phyloP scores from a whole-genome alignment of 2,113 vertebrate species.

The Edolisoma coerulescens region DNA sequence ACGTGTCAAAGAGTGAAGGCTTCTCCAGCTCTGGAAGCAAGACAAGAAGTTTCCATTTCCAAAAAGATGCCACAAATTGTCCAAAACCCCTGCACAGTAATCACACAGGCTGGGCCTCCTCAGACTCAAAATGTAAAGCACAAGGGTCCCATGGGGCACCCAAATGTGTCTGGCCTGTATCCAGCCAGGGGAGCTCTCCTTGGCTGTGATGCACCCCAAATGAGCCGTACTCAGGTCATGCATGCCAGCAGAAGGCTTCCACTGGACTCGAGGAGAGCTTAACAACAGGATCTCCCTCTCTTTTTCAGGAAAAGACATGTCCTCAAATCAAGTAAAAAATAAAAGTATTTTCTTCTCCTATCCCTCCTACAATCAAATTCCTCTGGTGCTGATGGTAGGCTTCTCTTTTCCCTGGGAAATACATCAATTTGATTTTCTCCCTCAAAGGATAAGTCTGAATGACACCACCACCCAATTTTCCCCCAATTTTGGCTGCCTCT shows the following conservation, averaged over 20 bases:
- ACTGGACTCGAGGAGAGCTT: not conserved
- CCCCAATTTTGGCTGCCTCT: not conserved
- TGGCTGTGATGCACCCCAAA: not conserved
- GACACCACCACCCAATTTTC: not conserved
- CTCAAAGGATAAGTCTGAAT: slow-evolving; percentile 10
- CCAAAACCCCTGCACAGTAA: not conserved
- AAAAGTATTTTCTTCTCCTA: not conserved
- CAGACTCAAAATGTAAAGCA: not conserved
- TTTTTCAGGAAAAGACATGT: not conserved
- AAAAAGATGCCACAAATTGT: not conserved
- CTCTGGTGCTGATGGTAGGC: not conserved
- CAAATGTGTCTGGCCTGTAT: not conserved
- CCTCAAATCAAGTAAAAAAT: not conserved
- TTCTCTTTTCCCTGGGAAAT: not conserved
- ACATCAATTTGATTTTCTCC: not conserved
- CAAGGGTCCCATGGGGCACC: not conserved
- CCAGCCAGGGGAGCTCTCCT: not conserved
- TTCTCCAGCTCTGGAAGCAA: not conserved
- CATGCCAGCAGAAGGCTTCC: not conserved
- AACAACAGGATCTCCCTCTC: not conserved
- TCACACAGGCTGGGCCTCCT: not conserved
- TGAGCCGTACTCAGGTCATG: not conserved
- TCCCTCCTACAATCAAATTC: not conserved
- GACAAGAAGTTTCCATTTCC: not conserved
- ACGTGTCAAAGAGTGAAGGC: not conserved